Percentiles rank a stretch among this genome's conserved stretches.
Evolutionary conservation across 2,113 vertebrate species (phyloP).

Genomic region (Pygoscelis antarcticus): DNA sequence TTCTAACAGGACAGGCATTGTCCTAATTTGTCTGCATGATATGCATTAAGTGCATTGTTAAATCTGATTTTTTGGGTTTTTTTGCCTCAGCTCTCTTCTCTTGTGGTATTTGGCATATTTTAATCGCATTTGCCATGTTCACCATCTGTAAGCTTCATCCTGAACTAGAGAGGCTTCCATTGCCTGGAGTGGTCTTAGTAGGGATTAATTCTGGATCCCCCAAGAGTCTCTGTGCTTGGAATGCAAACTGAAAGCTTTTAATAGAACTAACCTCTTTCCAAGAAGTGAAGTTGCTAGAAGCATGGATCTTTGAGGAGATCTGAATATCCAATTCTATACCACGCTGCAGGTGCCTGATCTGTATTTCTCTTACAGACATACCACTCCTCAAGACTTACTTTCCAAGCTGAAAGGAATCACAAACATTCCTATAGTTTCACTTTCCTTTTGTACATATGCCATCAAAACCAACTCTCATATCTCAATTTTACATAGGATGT

Average conservation of each 20-base stretch:
- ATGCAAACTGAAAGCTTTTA: background rate
- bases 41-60: background rate
- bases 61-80: background rate
- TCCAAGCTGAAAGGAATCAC: background rate
- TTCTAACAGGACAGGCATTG: background rate
- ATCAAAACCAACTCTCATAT: background rate
- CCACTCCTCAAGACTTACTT: background rate
- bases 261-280: background rate
- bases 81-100: background rate
- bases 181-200: background rate
- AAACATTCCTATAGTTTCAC: background rate
- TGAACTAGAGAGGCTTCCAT: background rate
- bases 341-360: background rate
- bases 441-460: background rate
- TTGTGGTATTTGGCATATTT: background rate
- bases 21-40: background rate
- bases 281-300: background rate
- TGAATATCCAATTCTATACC: background rate
- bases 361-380: background rate
- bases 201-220: background rate
- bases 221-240: background rate
- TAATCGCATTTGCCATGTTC: background rate
- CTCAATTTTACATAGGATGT: background rate
- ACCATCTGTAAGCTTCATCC: background rate
- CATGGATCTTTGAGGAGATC: background rate